Base-by-base conservation (phyloP, 2,113 vertebrate genomes). In the Psittacula cyanocephala region DNA sequence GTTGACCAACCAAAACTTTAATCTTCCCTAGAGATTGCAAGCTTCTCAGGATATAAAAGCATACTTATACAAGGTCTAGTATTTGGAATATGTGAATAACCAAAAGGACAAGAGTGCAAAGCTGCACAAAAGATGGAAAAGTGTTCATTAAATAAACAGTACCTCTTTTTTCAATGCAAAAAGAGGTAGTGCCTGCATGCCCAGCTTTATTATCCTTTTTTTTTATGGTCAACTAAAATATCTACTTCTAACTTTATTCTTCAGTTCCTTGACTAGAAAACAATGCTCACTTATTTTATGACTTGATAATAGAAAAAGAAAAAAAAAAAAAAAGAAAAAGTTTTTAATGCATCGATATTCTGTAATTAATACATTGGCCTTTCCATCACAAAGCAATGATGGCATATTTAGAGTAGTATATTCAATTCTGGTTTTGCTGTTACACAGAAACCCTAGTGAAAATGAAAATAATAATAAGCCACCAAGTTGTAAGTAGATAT, bases 401-500 rank as follows among this genome's bases (percentile, higher is more conserved):
- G 57, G 57, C 19, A 67, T 27, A 81, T 62, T 94, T 60, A 86
- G 25, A 95, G 41, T 11, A 67, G 33, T 41, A 76, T 47, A 37
- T 86, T 94, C 55, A 89, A 20, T 83, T 95, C 70, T 81, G 64
- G 84, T 95, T 89, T 82, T 95, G 60, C 53, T 90, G 31, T 86
- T 81, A 86, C 27, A n/a, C 8, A 88, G 53, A 93, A 91, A 93
- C 39, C 24, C 50, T 79, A 33, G 50, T 5, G 64, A 87, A 93
- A 94, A 68, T 46, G 55, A 94, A 84, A 94, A 95, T 95, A 91
- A 91, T 57, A 78, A 94, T 70, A 87, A 94, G 69, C 86, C 77
- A 33, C 4, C 41, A 91, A 95, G 92, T 93, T 97, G 85, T 80
- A 96, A 94, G 84, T 43, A 95, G 63, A 94, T 72, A 95, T 37